Base-by-base conservation (phyloP, 2,888 invertebrate genomes). In the Phyto melanocephala region DNA sequence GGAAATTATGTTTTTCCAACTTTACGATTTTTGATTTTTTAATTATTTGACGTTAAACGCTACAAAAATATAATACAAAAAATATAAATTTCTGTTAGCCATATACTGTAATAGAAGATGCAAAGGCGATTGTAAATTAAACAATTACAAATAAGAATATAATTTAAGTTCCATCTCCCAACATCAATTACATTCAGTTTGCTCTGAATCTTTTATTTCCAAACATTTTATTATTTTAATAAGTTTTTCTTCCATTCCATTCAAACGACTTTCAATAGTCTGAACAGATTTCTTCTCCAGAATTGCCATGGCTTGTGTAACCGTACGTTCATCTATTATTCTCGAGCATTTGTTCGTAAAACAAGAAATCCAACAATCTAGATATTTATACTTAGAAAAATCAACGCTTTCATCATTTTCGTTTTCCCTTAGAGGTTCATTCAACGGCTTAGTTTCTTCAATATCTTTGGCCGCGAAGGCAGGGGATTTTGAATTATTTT, bases 311-410 rank as follows among this genome's bases (percentile, higher is more conserved):
- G 77, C 70, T 1, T 63, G 54, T 11, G 15, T 93, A 0, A 94
- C 93, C 71, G 94, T 93, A 81, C 92, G 91, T 0, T 92, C 90
- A 83, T 95, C 94, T 87, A 95, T n/a, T n/a, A n/a, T 92, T 81
- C 91, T 90, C 56, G 93, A 92, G 56, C 92, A 90, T 20, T 83
- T 85, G 13, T 87, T 86, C 1, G 85, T 87, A 1, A 86, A 78
- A 2, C 86, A 85, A 60, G 87, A 89, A 74, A 88, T 88, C 83
- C 84, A 90, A 65, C 11, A 87, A 81, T 60, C 84, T 84, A 0
- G n/a, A 17, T 15, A 65, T 10, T 54, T 52, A 87, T 60, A 2
- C 87, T 88, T 6, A 87, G 86, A 28, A 20, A 40, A 60, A 28
- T 3, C 33, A 24, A 82, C 85, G 42, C 20, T 3, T 10, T 10